Percentiles rank a stretch among this genome's conserved stretches.
These are phyloP conservation scores for Pseudomugil gertrudae DNA, from an alignment of 2,797 vertebrate genomes.

Conservation along the genomic window DNA sequence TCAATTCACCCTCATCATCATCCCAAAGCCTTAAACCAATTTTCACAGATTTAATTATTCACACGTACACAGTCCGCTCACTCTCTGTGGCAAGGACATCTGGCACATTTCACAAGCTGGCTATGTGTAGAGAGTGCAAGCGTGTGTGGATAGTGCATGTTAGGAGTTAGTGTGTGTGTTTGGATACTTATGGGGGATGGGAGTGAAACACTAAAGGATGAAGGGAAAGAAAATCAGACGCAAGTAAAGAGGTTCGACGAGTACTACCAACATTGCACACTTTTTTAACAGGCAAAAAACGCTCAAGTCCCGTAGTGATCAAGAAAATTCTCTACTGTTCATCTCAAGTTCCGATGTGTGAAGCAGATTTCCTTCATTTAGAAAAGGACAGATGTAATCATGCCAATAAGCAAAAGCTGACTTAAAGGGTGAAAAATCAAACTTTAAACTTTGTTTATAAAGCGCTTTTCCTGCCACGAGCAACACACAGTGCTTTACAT, in stretches of 20 bases:
- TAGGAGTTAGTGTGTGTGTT: conserved; percentile 41
- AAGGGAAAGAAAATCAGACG: conserved; percentile 62
- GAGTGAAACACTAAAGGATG: conserved; percentile 45
- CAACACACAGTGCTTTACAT: too few species aligned
- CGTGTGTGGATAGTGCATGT: conserved; percentile 25
- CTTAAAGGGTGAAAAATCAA: too few species aligned
- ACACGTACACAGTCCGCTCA: conserved; percentile 40
- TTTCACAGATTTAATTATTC: conserved; percentile 36
- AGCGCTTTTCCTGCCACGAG: too few species aligned
- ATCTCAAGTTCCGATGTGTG: conserved; percentile 5
- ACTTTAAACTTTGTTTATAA: too few species aligned
- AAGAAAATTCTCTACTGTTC: conserved; percentile 8
- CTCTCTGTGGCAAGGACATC: conserved; percentile 75
- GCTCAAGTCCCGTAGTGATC: not conserved
- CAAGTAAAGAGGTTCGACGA: conserved; percentile 48
- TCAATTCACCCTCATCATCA: conserved; percentile 45
- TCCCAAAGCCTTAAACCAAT: conserved; percentile 17
- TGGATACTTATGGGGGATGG: conserved; percentile 35
- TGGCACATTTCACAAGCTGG: conserved; percentile 73
- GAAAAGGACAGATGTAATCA: conserved; percentile 6
- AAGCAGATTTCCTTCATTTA: not conserved
- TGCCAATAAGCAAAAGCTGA: conserved; percentile 31
- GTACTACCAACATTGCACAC: conserved; percentile 30
- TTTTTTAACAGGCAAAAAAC: conserved; percentile 9
- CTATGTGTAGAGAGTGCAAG: conserved; percentile 48